Conservation (phyloP, 2,888 invertebrate species). For the Lochmaea crataegi region DNA sequence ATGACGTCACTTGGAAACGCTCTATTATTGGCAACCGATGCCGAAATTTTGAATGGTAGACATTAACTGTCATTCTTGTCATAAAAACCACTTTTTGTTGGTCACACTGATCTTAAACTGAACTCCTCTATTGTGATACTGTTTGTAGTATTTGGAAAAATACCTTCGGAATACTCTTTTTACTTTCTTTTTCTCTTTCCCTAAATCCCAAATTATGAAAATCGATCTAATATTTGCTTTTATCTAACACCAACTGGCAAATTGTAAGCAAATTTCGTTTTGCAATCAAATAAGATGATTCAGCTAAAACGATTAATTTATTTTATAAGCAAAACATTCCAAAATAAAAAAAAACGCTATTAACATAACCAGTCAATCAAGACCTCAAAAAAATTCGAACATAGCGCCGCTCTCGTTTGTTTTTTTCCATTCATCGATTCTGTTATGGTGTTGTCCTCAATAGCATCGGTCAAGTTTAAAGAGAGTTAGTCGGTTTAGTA, state of each 20-base stretch:
- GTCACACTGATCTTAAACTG: too few species aligned
- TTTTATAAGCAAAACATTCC: background rate
- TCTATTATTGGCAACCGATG: too few species aligned
- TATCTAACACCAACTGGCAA: background rate
- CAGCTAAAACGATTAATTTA: background rate
- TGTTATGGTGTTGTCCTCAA: constrained; percentile 10
- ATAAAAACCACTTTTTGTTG: too few species aligned
- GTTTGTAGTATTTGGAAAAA: too few species aligned
- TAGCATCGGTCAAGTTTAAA: constrained; percentile 14
- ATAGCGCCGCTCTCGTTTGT: constrained; percentile 11
- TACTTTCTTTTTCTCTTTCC: too few species aligned
- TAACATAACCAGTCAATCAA: constrained; percentile 15
- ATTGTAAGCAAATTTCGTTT: background rate
- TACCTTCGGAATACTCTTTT: too few species aligned
- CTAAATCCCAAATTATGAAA: too few species aligned
- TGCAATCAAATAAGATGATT: background rate
- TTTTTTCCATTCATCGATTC: constrained; percentile 12
- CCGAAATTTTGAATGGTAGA: too few species aligned
- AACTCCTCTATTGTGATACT: too few species aligned
- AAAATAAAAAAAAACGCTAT: background rate
- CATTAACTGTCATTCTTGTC: too few species aligned
- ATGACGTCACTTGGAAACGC: too few species aligned
- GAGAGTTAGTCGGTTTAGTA: background rate
- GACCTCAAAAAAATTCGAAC: constrained; percentile 1
- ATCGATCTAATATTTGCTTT: too few species aligned